Percentiles rank a stretch among this genome's conserved stretches.
These are phyloP conservation scores for Venusia cambrica DNA, from an alignment of 2,888 invertebrate species.

Conservation along the genomic window DNA sequence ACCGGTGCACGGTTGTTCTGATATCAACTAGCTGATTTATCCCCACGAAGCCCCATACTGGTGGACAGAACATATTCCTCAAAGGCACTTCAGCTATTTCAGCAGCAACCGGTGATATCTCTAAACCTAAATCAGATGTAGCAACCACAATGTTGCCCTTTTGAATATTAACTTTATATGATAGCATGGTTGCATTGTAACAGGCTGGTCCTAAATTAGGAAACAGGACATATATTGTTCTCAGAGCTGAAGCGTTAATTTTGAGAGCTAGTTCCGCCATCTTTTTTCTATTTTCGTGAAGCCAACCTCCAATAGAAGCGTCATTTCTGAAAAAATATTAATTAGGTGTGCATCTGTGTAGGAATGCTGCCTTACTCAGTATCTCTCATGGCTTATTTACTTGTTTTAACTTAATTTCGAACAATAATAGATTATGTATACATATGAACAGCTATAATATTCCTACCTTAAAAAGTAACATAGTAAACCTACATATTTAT, in stretches of 20 bases:
- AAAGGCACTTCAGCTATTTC: constrained; percentile 67
- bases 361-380: no score
- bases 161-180: constrained; percentile 54
- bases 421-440: no score
- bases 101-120: constrained; percentile 58
- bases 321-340: constrained; percentile 37
- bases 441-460: no score
- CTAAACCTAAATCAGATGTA: constrained; percentile 79
- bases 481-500: no score
- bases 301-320: constrained; percentile 60
- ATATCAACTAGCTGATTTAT: constrained; percentile 79
- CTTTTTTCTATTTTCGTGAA: constrained; percentile 47
- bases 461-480: no score
- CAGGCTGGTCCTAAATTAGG: constrained; percentile 80
- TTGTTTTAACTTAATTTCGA: no score
- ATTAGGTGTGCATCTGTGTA: background rate
- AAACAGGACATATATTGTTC: constrained; percentile 71
- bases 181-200: constrained; percentile 77
- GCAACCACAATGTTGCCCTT: constrained; percentile 78
- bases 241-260: constrained; percentile 72
- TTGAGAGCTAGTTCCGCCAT: constrained; percentile 67
- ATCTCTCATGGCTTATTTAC: no score
- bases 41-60: constrained; percentile 84
- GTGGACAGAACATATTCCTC: constrained; percentile 78
- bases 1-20: constrained; percentile 74